Conservation (phyloP, 2,797 vertebrate genomes). For the Lutjanus argentimaculatus region DNA sequence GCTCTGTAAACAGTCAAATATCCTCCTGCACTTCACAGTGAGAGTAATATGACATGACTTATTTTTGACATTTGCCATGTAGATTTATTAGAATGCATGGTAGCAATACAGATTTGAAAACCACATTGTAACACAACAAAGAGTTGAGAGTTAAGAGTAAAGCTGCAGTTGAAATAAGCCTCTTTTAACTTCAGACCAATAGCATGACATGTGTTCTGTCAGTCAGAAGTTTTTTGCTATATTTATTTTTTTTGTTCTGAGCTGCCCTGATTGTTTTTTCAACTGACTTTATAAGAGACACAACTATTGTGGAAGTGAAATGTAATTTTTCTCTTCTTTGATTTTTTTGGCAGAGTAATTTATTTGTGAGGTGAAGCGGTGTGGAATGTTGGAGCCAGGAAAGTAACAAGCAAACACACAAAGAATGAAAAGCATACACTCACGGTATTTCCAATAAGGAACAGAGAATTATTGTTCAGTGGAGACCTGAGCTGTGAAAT, state of each 20-base stretch:
- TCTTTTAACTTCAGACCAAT: background rate
- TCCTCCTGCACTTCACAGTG: too few relatives aligned
- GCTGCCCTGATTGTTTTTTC: constrained; percentile 32
- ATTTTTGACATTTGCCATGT: too few relatives aligned
- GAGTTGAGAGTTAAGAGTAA: background rate
- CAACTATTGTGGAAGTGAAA: constrained; percentile 25
- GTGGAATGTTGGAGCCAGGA: constrained; percentile 16
- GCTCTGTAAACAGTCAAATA: too few relatives aligned
- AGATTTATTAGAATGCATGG: background rate
- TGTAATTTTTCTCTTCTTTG: constrained; percentile 37
- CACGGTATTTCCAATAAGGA: constrained; percentile 28
- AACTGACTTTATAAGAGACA: constrained; percentile 27
- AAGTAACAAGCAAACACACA: constrained; percentile 35
- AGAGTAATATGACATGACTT: too few relatives aligned
- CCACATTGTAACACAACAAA: background rate
- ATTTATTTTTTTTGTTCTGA: background rate
- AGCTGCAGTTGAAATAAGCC: background rate
- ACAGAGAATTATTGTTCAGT: constrained; percentile 41
- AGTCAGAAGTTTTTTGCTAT: background rate
- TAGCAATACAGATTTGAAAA: background rate
- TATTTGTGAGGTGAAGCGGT: constrained; percentile 57
- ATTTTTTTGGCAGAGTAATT: constrained; percentile 57
- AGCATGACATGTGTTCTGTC: background rate
- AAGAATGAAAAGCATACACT: background rate
- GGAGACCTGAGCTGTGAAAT: constrained; percentile 40